These are phyloP conservation scores for Gisinianus flammeolus DNA, from an alignment of 2,888 invertebrate species.

Conservation along the genomic window DNA sequence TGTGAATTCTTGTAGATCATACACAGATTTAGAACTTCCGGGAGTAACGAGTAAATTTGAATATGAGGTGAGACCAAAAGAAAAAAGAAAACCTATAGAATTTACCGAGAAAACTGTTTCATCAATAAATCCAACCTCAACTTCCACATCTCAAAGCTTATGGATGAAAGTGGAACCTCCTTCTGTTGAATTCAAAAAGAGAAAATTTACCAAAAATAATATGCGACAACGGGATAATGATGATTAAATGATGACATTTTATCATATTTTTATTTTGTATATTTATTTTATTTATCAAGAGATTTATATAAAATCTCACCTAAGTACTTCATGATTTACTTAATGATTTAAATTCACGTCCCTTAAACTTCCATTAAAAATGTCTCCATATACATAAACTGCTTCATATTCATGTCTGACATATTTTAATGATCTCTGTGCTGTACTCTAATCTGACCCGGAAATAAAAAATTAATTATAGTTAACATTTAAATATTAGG, in stretches of 20 bases:
- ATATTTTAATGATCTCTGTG: too few species aligned
- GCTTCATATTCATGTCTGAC: too few species aligned
- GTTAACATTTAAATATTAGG: too few species aligned
- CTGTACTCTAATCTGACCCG: too few species aligned
- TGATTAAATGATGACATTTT: slow-evolving; percentile 1
- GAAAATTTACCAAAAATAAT: slow-evolving; percentile 72
- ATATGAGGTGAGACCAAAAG: slow-evolving; percentile 41
- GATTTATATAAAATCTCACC: too few species aligned
- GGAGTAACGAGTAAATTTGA: slow-evolving; percentile 31
- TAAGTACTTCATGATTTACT: too few species aligned
- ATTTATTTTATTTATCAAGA: too few species aligned
- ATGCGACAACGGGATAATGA: slow-evolving; percentile 71
- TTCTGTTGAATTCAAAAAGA: slow-evolving; percentile 70
- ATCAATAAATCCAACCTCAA: slow-evolving; percentile 23
- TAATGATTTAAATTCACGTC: too few species aligned
- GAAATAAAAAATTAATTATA: too few species aligned
- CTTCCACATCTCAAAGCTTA: slow-evolving; percentile 51
- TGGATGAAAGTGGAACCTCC: slow-evolving; percentile 64
- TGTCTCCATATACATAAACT: too few species aligned
- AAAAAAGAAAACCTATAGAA: slow-evolving; percentile 44
- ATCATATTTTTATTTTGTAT: too few species aligned
- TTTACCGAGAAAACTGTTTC: slow-evolving; percentile 50
- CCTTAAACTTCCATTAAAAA: too few species aligned
- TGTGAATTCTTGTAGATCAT: slow-evolving; percentile 5
- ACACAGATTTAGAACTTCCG: slow-evolving; percentile 46